phyloP scores from a whole-genome alignment of 1,140 invertebrate genomes.

The Drosophila nebulosa region DNA sequence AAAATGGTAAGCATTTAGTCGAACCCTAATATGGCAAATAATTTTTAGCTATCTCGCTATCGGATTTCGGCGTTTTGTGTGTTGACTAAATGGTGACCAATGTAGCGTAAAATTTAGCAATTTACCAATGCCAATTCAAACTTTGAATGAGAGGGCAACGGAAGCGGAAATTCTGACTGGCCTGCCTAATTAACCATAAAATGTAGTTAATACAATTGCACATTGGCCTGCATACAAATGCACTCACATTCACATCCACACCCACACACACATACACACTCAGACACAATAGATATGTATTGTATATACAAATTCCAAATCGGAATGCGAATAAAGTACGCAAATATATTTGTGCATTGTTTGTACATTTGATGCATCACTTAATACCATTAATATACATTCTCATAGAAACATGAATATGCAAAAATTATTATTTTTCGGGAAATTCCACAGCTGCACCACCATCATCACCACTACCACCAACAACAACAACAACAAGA shows the following conservation, averaged over 20 bases:
- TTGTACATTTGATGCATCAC: conserved; percentile 47
- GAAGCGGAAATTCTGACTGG: conserved; percentile 33
- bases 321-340: conserved; percentile 1
- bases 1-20: not conserved
- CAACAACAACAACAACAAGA: too few species aligned
- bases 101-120: conserved; percentile 51
- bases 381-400: conserved; percentile 48
- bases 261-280: not conserved
- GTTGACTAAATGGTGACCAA: conserved; percentile 1
- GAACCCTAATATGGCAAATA: too few species aligned
- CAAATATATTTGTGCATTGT: conserved; percentile 22
- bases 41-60: conserved; percentile 41
- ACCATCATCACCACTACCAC: too few species aligned
- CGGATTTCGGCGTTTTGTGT: conserved; percentile 22
- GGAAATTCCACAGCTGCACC: conserved; percentile 29
- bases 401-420: conserved; percentile 28
- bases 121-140: conserved; percentile 22
- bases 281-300: not conserved
- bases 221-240: not conserved
- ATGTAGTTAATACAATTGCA: conserved; percentile 49
- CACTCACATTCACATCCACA: not conserved
- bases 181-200: conserved; percentile 59
- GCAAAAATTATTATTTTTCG: conserved; percentile 29
- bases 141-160: conserved; percentile 9
- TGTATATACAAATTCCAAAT: too few species aligned